Conservation (phyloP, 2,113 vertebrate genomes). For the Gavialis gangeticus region DNA sequence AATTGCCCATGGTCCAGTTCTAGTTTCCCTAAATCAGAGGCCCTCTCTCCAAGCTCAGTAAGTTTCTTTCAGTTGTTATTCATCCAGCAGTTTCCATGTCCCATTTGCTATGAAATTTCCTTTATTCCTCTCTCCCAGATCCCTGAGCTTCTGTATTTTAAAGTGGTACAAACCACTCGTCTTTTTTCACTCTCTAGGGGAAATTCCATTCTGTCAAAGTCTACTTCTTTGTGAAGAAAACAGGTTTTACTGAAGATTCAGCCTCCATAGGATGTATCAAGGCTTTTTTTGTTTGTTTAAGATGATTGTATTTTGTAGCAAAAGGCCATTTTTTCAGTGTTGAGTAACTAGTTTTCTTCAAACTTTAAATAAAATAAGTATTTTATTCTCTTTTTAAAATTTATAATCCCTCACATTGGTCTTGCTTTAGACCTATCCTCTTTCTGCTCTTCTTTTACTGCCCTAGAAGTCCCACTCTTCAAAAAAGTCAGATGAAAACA, state of each 20-base stretch:
- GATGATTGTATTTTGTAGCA: too few relatives aligned
- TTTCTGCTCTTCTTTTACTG: too few relatives aligned
- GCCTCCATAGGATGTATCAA: background rate
- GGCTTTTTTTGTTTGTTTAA: background rate
- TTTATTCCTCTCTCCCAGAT: background rate
- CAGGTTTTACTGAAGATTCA: background rate
- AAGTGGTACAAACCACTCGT: background rate
- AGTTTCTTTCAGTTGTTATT: background rate
- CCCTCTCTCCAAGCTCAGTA: background rate
- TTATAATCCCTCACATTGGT: too few relatives aligned
- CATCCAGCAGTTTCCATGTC: background rate
- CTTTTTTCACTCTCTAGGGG: constrained; percentile 35
- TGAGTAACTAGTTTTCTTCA: too few relatives aligned
- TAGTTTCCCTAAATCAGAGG: background rate
- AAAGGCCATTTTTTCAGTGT: too few relatives aligned
- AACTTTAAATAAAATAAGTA: too few relatives aligned
- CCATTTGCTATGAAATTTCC: background rate
- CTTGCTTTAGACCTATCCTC: too few relatives aligned
- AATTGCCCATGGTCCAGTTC: background rate
- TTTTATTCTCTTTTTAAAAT: too few relatives aligned
- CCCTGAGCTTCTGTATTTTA: background rate
- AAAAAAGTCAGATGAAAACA: too few relatives aligned
- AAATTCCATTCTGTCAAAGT: background rate
- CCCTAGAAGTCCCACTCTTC: too few relatives aligned
- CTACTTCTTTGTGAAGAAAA: background rate